Evolutionary conservation across 2,888 invertebrate species (phyloP), one percentile per base, ranked within the genome.

Genomic region (Aleiodes alternator): DNA sequence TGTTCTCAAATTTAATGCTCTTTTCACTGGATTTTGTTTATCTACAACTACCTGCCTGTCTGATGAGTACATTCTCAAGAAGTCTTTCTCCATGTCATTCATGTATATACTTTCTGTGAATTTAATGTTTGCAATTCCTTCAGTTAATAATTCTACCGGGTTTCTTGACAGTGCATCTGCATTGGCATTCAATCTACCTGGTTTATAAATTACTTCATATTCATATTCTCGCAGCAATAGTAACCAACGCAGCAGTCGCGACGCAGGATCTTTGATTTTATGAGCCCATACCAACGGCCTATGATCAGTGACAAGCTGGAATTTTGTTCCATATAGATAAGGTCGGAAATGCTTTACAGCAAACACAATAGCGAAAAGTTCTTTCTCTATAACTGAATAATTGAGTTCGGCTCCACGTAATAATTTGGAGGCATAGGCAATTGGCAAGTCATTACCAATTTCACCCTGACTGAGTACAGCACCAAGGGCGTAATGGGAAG

Each of bases 371-470:
- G 75, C 78, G 8, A 76, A 53, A 38, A 78, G 11, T 48, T 79
- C 78, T 3, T 77, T 73, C 38, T 77, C 77, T n/a, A 56, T 77
- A 0, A 72, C 69, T 11, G 51, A 69, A 56, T 77, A 78, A 16
- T 75, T 75, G 8, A 16, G 9, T 64, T 78, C 78, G 0, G 75
- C 68, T 14, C 68, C 43, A 48, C 75, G 76, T 5, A 38, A 8
- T 38, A 38, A 8, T 38, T 8, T 38, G 0, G 38, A 38, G 5
- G 8, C 8, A 38, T 83, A 88, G 6, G 85, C 83, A 8, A 87
- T 80, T 12, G 87, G 87, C n/a, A 82, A 75, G 51, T 88, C 88
- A 0, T 80, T 72, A 0, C 64, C 61, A 53, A 55, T 16, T 16
- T 38, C 38, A 4, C 12, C 11, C 16, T 69, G 69, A 14, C 38